A percentile compares a stretch with the other conserved stretches of the same genome.
phyloP scores from a whole-genome alignment of 2,888 invertebrate species.

The Marronus borbonicus region DNA sequence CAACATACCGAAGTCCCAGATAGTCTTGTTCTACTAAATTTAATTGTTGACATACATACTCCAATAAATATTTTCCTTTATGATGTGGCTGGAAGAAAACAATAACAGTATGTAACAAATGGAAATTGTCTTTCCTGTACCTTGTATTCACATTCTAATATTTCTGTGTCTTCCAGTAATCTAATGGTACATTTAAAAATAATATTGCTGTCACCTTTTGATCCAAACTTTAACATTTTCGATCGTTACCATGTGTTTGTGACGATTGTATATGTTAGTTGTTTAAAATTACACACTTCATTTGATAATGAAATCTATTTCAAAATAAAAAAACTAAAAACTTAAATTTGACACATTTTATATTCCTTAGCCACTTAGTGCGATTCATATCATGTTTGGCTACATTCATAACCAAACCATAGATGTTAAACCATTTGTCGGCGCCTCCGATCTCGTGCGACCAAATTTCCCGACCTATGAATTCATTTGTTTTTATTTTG shows the following conservation, averaged over 20 bases:
- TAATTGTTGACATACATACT: constrained; percentile 91
- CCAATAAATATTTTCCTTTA: constrained; percentile 91
- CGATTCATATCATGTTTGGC: not conserved
- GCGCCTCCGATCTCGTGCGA: no score
- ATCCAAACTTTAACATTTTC: constrained; percentile 70
- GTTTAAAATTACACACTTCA: constrained; percentile 14
- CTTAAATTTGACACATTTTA: constrained; percentile 47
- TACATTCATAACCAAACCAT: not conserved
- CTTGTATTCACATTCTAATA: constrained; percentile 94
- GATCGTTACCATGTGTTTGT: constrained; percentile 51
- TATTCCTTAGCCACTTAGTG: constrained; percentile 18
- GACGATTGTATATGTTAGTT: constrained; percentile 20
- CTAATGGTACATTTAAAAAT: constrained; percentile 91
- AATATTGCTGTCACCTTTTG: constrained; percentile 82
- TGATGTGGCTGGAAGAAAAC: constrained; percentile 80
- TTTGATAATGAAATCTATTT: not conserved
- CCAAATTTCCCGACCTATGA: no score
- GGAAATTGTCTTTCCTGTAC: constrained; percentile 68
- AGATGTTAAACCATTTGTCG: no score
- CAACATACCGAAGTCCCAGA: constrained; percentile 94
- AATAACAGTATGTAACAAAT: constrained; percentile 48
- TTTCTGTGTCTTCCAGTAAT: constrained; percentile 91
- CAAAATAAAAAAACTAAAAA: constrained; percentile 27
- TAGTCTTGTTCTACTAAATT: constrained; percentile 95
- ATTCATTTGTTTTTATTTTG: no score